Evolutionary conservation across 2,888 invertebrate species (phyloP), one percentile per base, ranked within the genome.

Genomic region (Venustoraphidia nigricollis): DNA sequence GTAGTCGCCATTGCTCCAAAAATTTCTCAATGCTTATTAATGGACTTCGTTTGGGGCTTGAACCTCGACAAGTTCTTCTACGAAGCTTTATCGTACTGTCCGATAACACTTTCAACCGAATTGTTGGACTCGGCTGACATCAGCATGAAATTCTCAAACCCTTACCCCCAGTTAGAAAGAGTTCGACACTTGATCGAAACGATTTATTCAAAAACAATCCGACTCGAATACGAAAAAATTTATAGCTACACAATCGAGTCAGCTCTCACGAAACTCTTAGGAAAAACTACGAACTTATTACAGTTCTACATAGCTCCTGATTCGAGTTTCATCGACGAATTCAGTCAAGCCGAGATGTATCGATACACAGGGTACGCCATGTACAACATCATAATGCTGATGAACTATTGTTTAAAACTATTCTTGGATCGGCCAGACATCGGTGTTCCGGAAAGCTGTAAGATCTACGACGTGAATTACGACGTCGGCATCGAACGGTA

Each of bases 21-120:
- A 41, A 17, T 46, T 17, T 37, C 46, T 8, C 13, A 17, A 9
- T 46, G 46, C 27, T 10, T 46, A n/a, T 40, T 46, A 9, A 14
- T 41, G 34, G 46, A 46, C 10, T 41, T 36, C 10, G n/a, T 46
- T 10, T 46, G 46, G 46, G 36, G 40, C 4, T 40, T 46, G 34
- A 46, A 46, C 11, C 17, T 46, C 10, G 46, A 27, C 9, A 13
- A 13, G 9, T 46, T 35, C 11, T 40, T 46, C 8, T n/a, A 36
- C 34, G 46, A 46, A 40, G 10, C 35, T 3, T 13, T 46, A 5
- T 34, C 27, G 3, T 41, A 34, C 41, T 35, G 46, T 10, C 46
- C 46, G 9, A 41, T 35, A 10, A 41, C 40, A 8, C 36, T 46
- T 36, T n/a, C 34, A 2, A 14, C 35, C 5, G 46, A 46, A 34